These are phyloP conservation scores for Aphaenogaster ashmeadi DNA, from an alignment of 1,140 invertebrate genomes.

Conservation along the genomic window DNA sequence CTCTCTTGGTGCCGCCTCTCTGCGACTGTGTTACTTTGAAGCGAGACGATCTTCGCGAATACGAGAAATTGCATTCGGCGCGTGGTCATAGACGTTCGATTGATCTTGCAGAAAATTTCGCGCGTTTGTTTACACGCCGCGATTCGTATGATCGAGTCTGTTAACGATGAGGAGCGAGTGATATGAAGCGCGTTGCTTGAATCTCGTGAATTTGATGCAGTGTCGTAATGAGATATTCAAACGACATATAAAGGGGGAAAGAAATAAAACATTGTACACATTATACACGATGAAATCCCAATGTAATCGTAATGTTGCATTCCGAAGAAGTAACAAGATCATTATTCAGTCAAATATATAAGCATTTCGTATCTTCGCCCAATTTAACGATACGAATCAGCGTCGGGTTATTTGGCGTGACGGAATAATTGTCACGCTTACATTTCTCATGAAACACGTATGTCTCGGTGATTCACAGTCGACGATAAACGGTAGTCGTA, in stretches of 20 bases:
- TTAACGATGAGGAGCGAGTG: slow-evolving; percentile 2
- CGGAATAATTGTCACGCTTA: slow-evolving; percentile 47
- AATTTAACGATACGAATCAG: slow-evolving; percentile 18
- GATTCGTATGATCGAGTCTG: slow-evolving; percentile 30
- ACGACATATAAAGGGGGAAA: not conserved
- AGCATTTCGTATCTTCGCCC: not conserved
- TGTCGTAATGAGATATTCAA: slow-evolving; percentile 26
- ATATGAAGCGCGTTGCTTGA: not conserved
- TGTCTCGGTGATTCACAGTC: slow-evolving; percentile 46
- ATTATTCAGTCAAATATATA: slow-evolving; percentile 1
- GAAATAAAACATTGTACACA: not conserved
- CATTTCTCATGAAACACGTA: slow-evolving; percentile 28
- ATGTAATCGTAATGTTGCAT: not conserved
- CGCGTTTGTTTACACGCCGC: slow-evolving; percentile 61
- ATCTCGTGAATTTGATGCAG: not conserved
- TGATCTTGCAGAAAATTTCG: slow-evolving; percentile 69
- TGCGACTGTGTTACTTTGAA: slow-evolving; percentile 55
- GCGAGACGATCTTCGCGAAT: slow-evolving; percentile 37
- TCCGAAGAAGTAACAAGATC: not conserved
- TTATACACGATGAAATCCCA: not conserved
- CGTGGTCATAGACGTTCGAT: slow-evolving; percentile 58
- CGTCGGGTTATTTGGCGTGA: slow-evolving; percentile 26
- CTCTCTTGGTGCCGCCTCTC: slow-evolving; percentile 44
- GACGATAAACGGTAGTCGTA: slow-evolving; percentile 48
- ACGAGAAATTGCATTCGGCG: slow-evolving; percentile 64